Evolutionary conservation across 1,140 invertebrate genomes (phyloP).

Genomic region (Oryctes rhinoceros): DNA sequence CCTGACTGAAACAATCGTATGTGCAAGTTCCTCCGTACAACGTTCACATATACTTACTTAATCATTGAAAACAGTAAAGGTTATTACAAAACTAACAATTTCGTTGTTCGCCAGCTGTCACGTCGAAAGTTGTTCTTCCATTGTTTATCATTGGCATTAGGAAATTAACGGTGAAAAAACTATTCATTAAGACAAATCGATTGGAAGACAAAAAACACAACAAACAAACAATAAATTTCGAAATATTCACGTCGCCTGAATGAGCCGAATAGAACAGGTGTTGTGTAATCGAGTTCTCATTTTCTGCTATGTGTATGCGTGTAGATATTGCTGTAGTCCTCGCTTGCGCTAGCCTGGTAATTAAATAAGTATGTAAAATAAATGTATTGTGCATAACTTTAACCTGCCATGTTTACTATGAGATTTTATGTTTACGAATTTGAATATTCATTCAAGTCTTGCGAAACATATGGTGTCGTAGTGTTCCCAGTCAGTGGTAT

Average conservation of each 20-base stretch:
- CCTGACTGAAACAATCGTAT: not conserved
- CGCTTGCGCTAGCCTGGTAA: too few relatives aligned
- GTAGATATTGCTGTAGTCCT: too few relatives aligned
- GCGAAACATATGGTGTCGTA: too few relatives aligned
- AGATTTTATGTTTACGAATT: too few relatives aligned
- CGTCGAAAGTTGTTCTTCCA: not conserved
- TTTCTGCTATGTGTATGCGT: not conserved
- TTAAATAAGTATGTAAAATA: too few relatives aligned
- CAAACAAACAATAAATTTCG: conserved; percentile 23
- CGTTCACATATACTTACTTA: not conserved
- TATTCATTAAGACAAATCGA: conserved; percentile 4
- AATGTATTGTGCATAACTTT: too few relatives aligned
- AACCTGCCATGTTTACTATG: too few relatives aligned
- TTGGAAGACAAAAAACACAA: conserved; percentile 2
- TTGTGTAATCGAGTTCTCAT: conserved; percentile 4
- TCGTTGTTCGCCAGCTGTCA: conserved; percentile 16
- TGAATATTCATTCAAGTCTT: too few relatives aligned
- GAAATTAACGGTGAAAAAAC: conserved; percentile 2
- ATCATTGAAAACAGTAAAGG: not conserved
- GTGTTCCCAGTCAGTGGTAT: too few relatives aligned
- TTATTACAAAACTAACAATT: conserved; percentile 15
- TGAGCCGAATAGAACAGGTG: conserved; percentile 8
- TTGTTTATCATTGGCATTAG: conserved; percentile 14
- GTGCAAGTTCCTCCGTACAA: not conserved
- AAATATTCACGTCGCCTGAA: conserved; percentile 8